A percentile compares a stretch with the other conserved stretches of the same genome.
These are phyloP conservation scores for Holothuria leucospilota DNA, from an alignment of 53 echinoderm and acorn worm genomes.

Conservation along the genomic window DNA sequence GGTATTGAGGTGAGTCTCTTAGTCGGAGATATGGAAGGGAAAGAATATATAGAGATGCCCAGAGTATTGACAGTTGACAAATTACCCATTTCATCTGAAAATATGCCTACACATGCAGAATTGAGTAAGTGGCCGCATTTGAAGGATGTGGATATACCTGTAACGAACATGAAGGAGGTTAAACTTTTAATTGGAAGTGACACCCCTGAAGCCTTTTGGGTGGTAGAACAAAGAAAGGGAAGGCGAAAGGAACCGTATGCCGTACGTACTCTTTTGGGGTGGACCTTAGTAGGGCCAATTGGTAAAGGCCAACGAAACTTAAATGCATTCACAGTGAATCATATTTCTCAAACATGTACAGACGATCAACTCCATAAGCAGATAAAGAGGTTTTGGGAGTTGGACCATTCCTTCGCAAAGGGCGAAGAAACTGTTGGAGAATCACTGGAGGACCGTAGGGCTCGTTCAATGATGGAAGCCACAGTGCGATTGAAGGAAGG, in stretches of 20 bases:
- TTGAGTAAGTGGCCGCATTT: constrained; percentile 53
- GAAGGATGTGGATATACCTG: constrained; percentile 14
- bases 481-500: too few relatives aligned
- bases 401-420: constrained; percentile 9
- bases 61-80: constrained; percentile 52
- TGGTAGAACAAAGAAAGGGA: constrained; percentile 53
- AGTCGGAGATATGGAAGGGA: not conserved
- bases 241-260: constrained; percentile 50
- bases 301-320: not conserved
- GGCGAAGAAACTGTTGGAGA: constrained; percentile 22
- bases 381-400: constrained; percentile 58
- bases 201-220: constrained; percentile 59
- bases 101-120: constrained; percentile 33
- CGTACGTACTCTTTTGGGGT: constrained; percentile 46
- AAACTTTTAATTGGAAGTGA: constrained; percentile 49
- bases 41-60: not conserved
- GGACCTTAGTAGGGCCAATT: constrained; percentile 41
- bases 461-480: constrained; percentile 47
- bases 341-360: not conserved
- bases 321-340: not conserved
- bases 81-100: constrained; percentile 44
- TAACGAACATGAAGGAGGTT: not conserved
- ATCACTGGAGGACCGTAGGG: constrained; percentile 59
- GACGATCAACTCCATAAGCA: constrained; percentile 27
- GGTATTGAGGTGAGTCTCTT: constrained; percentile 13